These are phyloP conservation scores for Rissa tridactyla DNA, from an alignment of 2,113 vertebrate genomes.

Conservation along the genomic window DNA sequence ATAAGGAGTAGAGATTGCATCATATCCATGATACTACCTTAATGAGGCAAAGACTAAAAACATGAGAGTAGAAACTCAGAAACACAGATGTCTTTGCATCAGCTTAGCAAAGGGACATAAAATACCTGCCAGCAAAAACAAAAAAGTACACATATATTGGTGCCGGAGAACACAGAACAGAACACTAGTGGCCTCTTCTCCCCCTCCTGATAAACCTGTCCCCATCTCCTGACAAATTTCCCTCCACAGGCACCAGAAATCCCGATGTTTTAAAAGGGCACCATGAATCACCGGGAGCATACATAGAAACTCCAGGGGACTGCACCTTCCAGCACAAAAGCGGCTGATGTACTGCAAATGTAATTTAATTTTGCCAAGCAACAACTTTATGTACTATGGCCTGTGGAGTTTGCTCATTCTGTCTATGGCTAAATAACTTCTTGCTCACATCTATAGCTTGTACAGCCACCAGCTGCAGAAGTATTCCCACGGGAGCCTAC, in stretches of 20 bases:
- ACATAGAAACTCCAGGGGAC: neutral
- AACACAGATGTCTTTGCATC: neutral
- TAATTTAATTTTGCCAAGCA: neutral
- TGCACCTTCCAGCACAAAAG: neutral
- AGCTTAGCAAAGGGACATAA: neutral
- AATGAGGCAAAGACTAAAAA: neutral
- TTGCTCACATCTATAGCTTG: neutral
- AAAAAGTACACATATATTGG: neutral
- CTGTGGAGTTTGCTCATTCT: neutral
- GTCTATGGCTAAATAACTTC: neutral
- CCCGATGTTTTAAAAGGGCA: neutral
- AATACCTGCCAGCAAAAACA: neutral
- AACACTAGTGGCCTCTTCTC: neutral
- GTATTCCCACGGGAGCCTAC: neutral
- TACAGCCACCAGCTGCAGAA: neutral
- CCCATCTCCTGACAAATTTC: neutral
- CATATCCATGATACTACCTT: neutral
- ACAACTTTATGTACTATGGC: neutral
- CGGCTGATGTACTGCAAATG: neutral
- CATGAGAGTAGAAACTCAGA: neutral
- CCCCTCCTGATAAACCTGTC: neutral
- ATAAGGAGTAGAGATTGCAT: neutral
- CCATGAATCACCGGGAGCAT: neutral
- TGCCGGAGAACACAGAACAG: neutral
- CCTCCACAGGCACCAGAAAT: neutral